Evolutionary conservation across 2,888 invertebrate species (phyloP), one percentile per base, ranked within the genome.

Genomic region (Lasioglossum marginatum): DNA sequence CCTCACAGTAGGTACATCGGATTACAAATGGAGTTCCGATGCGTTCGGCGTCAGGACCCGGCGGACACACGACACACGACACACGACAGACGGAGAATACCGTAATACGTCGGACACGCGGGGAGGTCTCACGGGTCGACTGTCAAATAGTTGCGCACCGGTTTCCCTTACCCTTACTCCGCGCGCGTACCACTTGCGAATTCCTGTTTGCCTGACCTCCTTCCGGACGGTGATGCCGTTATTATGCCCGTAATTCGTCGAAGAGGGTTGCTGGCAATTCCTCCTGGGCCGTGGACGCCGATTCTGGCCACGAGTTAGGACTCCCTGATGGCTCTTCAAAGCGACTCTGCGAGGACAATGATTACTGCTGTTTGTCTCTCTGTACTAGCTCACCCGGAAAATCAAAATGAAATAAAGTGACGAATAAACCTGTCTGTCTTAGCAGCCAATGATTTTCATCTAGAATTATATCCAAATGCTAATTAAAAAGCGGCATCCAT

Each of bases 71-170:
- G 79, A 60, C 48, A 70, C 34, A 75, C 71, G 79, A 77, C 63
- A 70, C 40, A 75, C 71, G 79, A 77, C 60, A 63, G 60, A 27
- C 60, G 68, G 45, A 68, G 76, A 82, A 77, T 78, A 70, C 70
- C 77, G 82, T 82, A 85, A 89, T 89, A 80, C 34, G 79, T 57
- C 74, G 76, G 68, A 60, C 48, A 83, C 78, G 86, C 81, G 81
- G 74, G 72, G 52, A 66, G 80, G 83, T 87, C 88, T 89, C 89
- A 89, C 80, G 87, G 88, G 82, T 87, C 87, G 90, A n/a, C 87
- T 85, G 89, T 89, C 88, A 89, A 89, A 89, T 84, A 80, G 82
- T 74, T 72, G 77, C 63, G 43, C 82, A 37, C 73, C 68, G 80
- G 73, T 76, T 85, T 88, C 89, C 88, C 80, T 87, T 79, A 84